A percentile compares a stretch with the other conserved stretches of the same genome.
phyloP scores from a whole-genome alignment of 1,140 invertebrate species.

The Aphidius ervi region DNA sequence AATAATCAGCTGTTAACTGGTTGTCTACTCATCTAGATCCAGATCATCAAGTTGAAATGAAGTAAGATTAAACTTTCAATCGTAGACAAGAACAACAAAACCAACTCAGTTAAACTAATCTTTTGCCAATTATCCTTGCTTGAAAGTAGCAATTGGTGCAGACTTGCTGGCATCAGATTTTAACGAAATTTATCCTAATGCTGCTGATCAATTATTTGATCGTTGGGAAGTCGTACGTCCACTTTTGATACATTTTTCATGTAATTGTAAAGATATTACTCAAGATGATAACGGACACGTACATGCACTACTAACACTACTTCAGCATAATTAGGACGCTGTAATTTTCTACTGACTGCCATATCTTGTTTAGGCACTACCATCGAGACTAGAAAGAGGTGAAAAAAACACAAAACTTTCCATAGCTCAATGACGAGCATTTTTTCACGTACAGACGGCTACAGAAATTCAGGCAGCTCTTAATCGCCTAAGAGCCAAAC shows the following conservation, averaged over 20 bases:
- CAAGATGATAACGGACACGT: background rate
- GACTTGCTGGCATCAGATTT: background rate
- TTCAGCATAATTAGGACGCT: background rate
- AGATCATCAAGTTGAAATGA: background rate
- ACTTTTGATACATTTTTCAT: background rate
- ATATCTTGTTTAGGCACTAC: background rate
- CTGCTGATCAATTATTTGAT: background rate
- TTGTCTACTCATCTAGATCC: background rate
- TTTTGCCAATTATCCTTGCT: background rate
- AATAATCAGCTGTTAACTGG: background rate
- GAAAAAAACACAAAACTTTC: background rate
- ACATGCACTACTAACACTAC: background rate
- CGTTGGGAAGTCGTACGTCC: background rate
- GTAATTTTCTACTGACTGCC: background rate
- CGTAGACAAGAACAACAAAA: background rate
- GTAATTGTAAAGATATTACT: background rate
- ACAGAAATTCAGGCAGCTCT: background rate
- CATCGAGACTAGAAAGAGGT: background rate
- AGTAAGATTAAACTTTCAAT: background rate
- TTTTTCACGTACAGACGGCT: background rate
- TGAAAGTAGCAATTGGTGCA: conserved; percentile 2
- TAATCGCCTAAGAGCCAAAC: background rate
- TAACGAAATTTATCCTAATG: background rate
- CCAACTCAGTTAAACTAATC: background rate
- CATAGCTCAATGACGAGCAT: background rate